Conservation (phyloP, 1,140 invertebrate species). For the Camponotus pennsylvanicus region DNA sequence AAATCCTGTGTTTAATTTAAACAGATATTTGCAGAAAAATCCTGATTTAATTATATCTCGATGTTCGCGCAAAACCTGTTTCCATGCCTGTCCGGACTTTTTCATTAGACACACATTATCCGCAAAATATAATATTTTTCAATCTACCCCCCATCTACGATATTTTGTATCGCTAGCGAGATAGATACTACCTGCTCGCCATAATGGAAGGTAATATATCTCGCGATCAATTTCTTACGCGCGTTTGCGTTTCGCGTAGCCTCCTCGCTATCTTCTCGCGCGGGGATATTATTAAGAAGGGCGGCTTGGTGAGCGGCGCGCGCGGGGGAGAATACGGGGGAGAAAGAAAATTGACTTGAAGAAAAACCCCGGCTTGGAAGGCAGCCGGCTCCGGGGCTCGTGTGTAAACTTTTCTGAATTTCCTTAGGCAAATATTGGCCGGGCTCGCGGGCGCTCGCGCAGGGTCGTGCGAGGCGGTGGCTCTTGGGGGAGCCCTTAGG, state of each 20-base stretch:
- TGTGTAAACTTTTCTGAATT: constrained; percentile 85
- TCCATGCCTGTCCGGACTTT: not conserved
- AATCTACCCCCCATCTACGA: not conserved
- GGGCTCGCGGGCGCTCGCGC: constrained; percentile 73
- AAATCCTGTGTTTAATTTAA: not conserved
- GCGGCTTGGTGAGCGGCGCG: not conserved
- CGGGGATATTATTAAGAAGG: constrained; percentile 75
- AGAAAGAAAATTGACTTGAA: constrained; percentile 80
- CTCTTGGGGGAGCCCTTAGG: constrained; percentile 83
- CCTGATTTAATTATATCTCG: too few species aligned
- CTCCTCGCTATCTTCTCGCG: constrained; percentile 53
- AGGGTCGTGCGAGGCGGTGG: constrained; percentile 70
- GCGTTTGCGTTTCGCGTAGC: constrained; percentile 58
- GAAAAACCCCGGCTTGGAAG: constrained; percentile 79
- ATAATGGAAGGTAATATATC: constrained; percentile 59
- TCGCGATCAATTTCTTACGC: constrained; percentile 63
- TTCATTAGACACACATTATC: constrained; percentile 1
- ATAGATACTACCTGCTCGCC: constrained; percentile 37
- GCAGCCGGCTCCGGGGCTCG: constrained; percentile 77
- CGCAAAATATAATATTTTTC: constrained; percentile 33
- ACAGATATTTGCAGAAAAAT: not conserved
- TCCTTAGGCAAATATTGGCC: constrained; percentile 85
- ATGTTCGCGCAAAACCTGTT: too few species aligned
- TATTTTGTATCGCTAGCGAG: constrained; percentile 34
- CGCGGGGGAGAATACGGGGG: constrained; percentile 16